These are phyloP conservation scores for Candoia aspera DNA, from an alignment of 2,113 vertebrate species.

Conservation along the genomic window DNA sequence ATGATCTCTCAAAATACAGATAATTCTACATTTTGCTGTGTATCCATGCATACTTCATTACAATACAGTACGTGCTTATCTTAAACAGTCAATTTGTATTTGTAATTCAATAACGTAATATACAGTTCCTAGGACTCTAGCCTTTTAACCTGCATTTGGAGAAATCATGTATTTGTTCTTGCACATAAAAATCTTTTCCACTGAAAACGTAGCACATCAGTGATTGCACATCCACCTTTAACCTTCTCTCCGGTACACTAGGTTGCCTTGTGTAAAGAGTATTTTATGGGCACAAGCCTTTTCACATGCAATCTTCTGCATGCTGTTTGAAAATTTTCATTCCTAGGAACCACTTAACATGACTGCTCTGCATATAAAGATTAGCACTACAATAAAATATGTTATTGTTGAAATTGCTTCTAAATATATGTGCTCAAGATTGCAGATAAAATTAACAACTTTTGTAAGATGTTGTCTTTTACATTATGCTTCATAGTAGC, in stretches of 20 bases:
- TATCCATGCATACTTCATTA: conserved; percentile 2
- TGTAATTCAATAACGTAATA: not conserved
- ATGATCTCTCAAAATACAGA: conserved; percentile 40
- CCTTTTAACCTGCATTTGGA: not conserved
- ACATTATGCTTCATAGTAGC: conserved; percentile 17
- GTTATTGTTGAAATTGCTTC: not conserved
- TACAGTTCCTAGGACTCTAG: not conserved
- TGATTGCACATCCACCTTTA: not conserved
- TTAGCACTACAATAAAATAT: not conserved
- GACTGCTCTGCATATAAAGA: not conserved
- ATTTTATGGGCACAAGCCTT: not conserved
- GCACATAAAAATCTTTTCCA: not conserved
- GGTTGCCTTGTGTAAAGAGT: not conserved
- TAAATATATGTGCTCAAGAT: not conserved
- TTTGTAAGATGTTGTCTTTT: conserved; percentile 25
- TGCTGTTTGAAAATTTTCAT: conserved; percentile 5
- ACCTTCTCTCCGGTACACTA: not conserved
- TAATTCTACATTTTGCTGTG: conserved; percentile 40
- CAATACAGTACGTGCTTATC: not conserved
- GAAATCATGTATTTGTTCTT: not conserved
- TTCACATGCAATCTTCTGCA: not conserved
- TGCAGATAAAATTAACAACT: not conserved
- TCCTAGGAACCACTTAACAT: not conserved
- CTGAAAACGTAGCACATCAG: not conserved
- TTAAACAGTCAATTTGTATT: not conserved